Conservation (phyloP, 2,888 invertebrate species). For the Clitarchus hookeri region DNA sequence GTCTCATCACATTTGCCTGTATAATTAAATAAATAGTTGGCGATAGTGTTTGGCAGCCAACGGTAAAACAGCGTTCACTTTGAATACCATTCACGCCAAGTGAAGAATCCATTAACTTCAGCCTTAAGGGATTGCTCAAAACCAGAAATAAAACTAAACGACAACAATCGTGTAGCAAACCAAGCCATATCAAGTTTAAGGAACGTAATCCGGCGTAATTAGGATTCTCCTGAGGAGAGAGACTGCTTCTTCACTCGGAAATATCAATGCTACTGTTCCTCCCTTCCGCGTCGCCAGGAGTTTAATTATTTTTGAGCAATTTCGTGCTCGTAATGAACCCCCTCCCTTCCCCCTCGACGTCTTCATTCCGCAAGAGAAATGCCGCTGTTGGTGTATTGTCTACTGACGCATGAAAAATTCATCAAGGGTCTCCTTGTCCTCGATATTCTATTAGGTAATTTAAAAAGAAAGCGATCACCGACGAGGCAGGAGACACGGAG, state of each 20-base stretch:
- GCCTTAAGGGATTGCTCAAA: too few relatives aligned
- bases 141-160: too few relatives aligned
- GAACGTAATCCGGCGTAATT: background rate
- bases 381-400: slow-evolving; percentile 27
- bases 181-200: too few relatives aligned
- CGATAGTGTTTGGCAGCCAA: too few relatives aligned
- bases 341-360: background rate
- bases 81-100: too few relatives aligned
- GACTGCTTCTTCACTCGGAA: background rate
- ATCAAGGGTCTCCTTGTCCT: slow-evolving; percentile 34
- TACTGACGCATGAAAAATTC: slow-evolving; percentile 35
- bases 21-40: too few relatives aligned
- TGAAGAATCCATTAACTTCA: too few relatives aligned
- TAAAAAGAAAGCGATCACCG: slow-evolving; percentile 37
- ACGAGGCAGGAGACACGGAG: slow-evolving; percentile 21
- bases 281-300: background rate
- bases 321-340: background rate
- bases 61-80: too few relatives aligned
- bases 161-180: too few relatives aligned
- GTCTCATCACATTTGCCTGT: too few relatives aligned
- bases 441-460: slow-evolving; percentile 42
- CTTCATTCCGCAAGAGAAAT: background rate
- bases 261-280: background rate
- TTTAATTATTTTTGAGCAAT: slow-evolving; percentile 2
- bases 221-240: background rate